Conservation (phyloP, 2,888 invertebrate genomes). For the Ypsolopha sequella region DNA sequence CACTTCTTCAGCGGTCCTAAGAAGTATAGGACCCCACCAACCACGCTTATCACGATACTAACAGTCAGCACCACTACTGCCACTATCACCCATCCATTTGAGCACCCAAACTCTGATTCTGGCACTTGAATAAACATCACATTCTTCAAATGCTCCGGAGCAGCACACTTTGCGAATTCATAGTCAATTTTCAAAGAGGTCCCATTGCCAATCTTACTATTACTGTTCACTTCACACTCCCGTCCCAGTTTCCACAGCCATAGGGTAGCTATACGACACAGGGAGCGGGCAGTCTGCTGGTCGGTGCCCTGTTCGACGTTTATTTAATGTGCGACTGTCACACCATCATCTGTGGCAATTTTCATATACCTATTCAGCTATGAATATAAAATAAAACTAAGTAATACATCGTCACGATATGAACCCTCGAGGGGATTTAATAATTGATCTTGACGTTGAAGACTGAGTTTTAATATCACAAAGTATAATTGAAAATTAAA, state of each 20-base stretch:
- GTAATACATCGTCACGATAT: too few species aligned
- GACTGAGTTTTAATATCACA: too few species aligned
- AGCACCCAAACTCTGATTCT: conserved; percentile 74
- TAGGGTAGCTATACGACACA: too few species aligned
- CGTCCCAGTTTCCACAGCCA: conserved; percentile 85
- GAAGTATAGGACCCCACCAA: conserved; percentile 61
- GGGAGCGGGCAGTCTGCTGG: too few species aligned
- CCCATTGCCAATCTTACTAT: conserved; percentile 43
- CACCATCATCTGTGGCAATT: too few species aligned
- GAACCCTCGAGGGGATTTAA: too few species aligned
- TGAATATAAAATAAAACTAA: too few species aligned
- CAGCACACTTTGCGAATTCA: conserved; percentile 69
- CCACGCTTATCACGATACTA: conserved; percentile 65
- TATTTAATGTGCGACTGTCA: too few species aligned
- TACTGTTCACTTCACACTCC: conserved; percentile 49
- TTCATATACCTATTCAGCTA: too few species aligned
- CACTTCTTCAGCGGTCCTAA: conserved; percentile 65
- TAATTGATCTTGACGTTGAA: too few species aligned
- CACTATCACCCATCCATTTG: conserved; percentile 72
- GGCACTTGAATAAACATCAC: conserved; percentile 68
- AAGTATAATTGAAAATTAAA: too few species aligned
- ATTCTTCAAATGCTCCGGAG: conserved; percentile 67
- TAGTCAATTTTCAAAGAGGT: conserved; percentile 65
- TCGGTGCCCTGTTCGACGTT: too few species aligned
- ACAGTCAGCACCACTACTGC: conserved; percentile 63